Conservation (phyloP, 2,888 invertebrate species). For the Galeruca laticollis region DNA sequence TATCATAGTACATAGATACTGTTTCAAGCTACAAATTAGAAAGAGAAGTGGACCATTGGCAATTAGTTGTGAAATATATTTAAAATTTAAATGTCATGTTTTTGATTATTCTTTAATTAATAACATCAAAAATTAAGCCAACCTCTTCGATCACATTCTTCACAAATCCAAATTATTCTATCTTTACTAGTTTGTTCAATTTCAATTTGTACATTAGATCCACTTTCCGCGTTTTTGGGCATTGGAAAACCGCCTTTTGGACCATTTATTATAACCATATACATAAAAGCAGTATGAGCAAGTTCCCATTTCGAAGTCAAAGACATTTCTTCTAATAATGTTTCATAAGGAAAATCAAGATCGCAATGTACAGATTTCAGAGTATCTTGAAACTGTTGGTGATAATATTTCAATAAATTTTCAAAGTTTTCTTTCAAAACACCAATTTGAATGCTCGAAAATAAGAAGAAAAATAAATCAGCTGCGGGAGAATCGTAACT, state of each 20-base stretch:
- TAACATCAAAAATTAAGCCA: conserved; percentile 37
- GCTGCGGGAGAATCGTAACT: conserved; percentile 47
- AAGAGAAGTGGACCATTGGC: too few relatives aligned
- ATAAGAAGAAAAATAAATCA: conserved; percentile 55
- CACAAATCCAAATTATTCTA: conserved; percentile 20
- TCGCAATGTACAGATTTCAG: conserved; percentile 25
- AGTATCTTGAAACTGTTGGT: conserved; percentile 28
- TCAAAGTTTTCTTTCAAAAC: conserved; percentile 30
- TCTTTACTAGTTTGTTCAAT: conserved; percentile 10
- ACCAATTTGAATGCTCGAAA: conserved; percentile 47
- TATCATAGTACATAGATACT: too few relatives aligned
- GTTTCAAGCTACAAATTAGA: too few relatives aligned
- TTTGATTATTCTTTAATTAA: too few relatives aligned
- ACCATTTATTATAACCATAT: conserved; percentile 17
- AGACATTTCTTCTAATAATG: conserved; percentile 32
- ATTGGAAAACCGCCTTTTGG: conserved; percentile 7
- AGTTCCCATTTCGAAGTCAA: conserved; percentile 15
- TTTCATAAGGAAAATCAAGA: conserved; percentile 26
- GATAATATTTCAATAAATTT: conserved; percentile 26
- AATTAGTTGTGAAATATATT: too few relatives aligned
- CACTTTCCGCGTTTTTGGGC: neutral
- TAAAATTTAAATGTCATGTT: too few relatives aligned
- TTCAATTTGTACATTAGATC: neutral
- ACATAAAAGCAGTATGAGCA: conserved; percentile 29
- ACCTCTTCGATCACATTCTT: conserved; percentile 25